A percentile compares a stretch with the other conserved stretches of the same genome.
phyloP scores from a whole-genome alignment of 2,797 vertebrate genomes.

The Pantherophis alleghaniensis region DNA sequence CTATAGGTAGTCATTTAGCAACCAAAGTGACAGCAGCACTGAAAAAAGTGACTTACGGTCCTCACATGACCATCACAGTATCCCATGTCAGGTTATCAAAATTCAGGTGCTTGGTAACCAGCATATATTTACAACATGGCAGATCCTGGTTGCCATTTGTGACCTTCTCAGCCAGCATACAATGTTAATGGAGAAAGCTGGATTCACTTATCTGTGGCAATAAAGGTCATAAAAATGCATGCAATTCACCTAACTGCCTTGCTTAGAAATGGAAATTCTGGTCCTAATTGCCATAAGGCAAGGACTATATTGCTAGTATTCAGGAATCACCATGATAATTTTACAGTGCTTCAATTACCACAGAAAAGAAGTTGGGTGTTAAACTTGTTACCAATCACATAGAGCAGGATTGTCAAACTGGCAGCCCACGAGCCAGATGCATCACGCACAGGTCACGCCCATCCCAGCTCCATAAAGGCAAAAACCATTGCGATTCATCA shows the following conservation, averaged over 20 bases:
- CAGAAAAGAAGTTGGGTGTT: neutral
- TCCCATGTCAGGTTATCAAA: neutral
- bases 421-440: too few relatives aligned
- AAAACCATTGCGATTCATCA: too few relatives aligned
- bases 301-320: neutral
- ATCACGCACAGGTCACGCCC: too few relatives aligned
- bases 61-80: neutral
- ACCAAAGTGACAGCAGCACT: neutral
- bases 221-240: neutral
- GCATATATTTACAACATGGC: neutral
- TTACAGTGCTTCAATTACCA: neutral
- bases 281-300: neutral
- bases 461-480: too few relatives aligned
- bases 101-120: neutral
- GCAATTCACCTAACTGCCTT: too few relatives aligned
- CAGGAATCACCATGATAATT: neutral
- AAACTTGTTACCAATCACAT: neutral
- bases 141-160: neutral
- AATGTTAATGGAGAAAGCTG: neutral
- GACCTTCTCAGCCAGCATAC: neutral
- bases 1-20: neutral
- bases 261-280: neutral
- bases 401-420: neutral
- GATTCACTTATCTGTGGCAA: neutral
- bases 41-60: neutral